Evolutionary conservation across 2,113 vertebrate genomes (phyloP), one percentile per base, ranked within the genome.

Genomic region (Bubo bubo): DNA sequence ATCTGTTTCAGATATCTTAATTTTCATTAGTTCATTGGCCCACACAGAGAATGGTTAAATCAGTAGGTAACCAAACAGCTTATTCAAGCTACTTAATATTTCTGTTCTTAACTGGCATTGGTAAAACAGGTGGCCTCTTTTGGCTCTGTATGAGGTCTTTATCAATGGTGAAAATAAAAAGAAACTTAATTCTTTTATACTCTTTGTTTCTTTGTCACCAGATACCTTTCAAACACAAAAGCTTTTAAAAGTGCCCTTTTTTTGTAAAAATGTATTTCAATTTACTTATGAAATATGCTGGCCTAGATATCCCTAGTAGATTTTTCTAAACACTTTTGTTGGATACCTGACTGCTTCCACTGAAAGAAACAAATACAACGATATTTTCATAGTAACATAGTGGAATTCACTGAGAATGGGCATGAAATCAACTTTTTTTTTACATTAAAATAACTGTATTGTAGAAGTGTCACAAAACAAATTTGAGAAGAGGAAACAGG

Each of bases 21-120:
- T 90, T 94, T 76, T 50, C 14, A 72, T 43, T 77, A 92, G 66
- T 52, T 53, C 63, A 91, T 88, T 90, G 55, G 47, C 47, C 63
- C 45, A 68, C n/a, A 62, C 47, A 82, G 68, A 92, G 60, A 95
- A 87, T 76, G 56, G 26, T 80, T 67, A 88, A 94, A 96, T 95
- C 90, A 56, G 79, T 80, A 94, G 63, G 28, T 64, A 58, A 82
- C 66, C 63, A 59, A 93, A 71, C 41, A 75, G 37, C 52, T 77
- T 73, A 41, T 79, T 68, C 64, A 64, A 67, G 35, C 35, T 74
- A 59, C 58, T 89, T 85, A 63, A 43, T 30, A 62, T 95, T 95
- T 84, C 47, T 26, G 14, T 71, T 55, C 37, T 74, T 85, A 87
- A 88, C 43, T 35, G 53, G 24, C 4, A 2, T 35, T 81, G 39